Evolutionary conservation across 53 echinoderm and acorn worm species (phyloP).

Genomic region (Hippasteria phrygiana): DNA sequence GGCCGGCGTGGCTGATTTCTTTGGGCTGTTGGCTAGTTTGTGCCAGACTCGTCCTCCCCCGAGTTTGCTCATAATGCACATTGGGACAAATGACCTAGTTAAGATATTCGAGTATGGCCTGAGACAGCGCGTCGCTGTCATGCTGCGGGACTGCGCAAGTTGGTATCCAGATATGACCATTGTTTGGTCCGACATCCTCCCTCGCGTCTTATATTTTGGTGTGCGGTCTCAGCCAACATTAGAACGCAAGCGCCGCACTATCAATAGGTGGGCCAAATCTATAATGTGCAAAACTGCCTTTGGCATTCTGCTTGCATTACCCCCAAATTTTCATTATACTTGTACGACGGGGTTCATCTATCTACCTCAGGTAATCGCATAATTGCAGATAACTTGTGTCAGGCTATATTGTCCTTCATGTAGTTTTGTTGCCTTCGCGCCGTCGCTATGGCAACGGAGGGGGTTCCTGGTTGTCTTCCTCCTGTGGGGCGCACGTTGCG

Average conservation of each 20-base stretch:
- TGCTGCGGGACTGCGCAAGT: neutral
- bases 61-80: neutral
- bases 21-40: neutral
- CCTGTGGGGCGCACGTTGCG: no score
- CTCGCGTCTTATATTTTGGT: slow-evolving; percentile 3
- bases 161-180: neutral
- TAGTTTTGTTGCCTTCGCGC: no score
- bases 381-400: no score
- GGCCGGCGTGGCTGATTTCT: neutral
- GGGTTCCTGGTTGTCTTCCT: no score
- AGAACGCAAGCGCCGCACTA: slow-evolving; percentile 14
- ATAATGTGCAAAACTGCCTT: no score
- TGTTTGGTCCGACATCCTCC: slow-evolving; percentile 18
- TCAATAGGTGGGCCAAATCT: slow-evolving; percentile 16
- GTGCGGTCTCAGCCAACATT: neutral
- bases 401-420: no score
- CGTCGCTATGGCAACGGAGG: no score
- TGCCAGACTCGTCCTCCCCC: neutral
- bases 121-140: neutral
- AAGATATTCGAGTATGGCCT: neutral
- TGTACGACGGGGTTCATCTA: neutral
- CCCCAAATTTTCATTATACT: neutral
- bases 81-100: slow-evolving; percentile 26
- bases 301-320: neutral
- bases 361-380: no score